Percentiles rank a stretch among this genome's conserved stretches.
These are phyloP conservation scores for Eufriesea mexicana DNA, from an alignment of 1,140 invertebrate genomes.

Conservation along the genomic window DNA sequence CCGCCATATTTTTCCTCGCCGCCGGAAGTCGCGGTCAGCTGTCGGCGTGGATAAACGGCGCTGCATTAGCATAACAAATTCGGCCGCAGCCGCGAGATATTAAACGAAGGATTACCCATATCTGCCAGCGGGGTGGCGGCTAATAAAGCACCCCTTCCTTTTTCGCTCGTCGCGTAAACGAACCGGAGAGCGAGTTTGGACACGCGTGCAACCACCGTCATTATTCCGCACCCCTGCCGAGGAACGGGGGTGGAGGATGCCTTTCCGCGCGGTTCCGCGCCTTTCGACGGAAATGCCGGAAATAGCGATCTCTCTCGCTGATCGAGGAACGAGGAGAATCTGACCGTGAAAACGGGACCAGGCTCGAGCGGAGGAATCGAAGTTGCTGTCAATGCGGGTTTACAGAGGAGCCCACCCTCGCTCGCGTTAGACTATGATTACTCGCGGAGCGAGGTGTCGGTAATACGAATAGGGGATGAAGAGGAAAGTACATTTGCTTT, in stretches of 20 bases:
- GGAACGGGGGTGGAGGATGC: neutral
- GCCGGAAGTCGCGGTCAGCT: neutral
- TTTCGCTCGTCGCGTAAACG: neutral
- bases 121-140: neutral
- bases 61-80: conserved; percentile 23
- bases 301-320: conserved; percentile 6
- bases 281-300: conserved; percentile 44
- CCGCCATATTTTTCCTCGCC: neutral
- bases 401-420: neutral
- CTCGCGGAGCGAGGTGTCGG: neutral
- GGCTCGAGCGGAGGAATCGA: neutral
- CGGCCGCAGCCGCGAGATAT: neutral
- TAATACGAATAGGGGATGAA: neutral
- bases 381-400: conserved; percentile 6
- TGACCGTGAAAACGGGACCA: neutral
- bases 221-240: neutral
- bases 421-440: neutral
- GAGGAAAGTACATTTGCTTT: conserved; percentile 1
- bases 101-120: neutral
- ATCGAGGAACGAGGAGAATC: conserved; percentile 12
- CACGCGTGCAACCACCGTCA: conserved; percentile 14
- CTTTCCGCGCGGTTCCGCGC: conserved; percentile 8
- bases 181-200: neutral
- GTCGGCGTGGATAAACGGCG: neutral
- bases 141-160: neutral